phyloP scores from a whole-genome alignment of 2,797 vertebrate genomes.

The Alauda arvensis region DNA sequence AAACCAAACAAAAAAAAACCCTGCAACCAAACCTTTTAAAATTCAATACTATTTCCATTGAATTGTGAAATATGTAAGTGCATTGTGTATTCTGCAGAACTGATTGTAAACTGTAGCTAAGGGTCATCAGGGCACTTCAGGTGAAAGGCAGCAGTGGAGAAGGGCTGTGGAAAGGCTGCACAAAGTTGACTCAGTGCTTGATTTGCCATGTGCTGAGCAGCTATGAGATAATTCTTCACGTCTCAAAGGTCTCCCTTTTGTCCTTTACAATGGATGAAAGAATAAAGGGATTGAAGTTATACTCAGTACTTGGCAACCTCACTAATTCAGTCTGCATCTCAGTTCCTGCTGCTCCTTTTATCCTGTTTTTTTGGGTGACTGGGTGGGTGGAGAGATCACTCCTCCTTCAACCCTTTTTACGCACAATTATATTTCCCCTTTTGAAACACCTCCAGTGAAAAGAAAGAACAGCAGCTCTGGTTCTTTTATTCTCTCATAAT shows the following conservation, averaged over 20 bases:
- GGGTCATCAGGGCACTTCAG: neutral
- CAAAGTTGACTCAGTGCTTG: neutral
- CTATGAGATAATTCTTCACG: neutral
- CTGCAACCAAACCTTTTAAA: neutral
- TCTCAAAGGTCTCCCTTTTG: neutral
- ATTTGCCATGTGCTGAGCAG: neutral
- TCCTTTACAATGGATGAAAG: neutral
- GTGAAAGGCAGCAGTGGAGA: neutral
- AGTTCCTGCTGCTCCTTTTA: neutral
- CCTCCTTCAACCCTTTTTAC: neutral
- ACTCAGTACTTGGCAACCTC: neutral
- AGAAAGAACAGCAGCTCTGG: neutral
- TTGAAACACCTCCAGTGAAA: neutral
- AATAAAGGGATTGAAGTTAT: neutral
- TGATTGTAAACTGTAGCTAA: neutral
- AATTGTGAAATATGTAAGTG: neutral
- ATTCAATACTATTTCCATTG: neutral
- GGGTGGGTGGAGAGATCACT: neutral
- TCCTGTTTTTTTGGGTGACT: neutral
- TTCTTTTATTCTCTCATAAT: neutral
- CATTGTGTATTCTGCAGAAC: neutral
- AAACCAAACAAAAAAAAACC: neutral
- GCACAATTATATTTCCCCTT: neutral
- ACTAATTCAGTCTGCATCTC: neutral
- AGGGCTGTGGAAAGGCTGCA: neutral